Evolutionary conservation across 2,113 vertebrate genomes (phyloP), one percentile per base, ranked within the genome.

Genomic region (Zonotrichia leucophrys): DNA sequence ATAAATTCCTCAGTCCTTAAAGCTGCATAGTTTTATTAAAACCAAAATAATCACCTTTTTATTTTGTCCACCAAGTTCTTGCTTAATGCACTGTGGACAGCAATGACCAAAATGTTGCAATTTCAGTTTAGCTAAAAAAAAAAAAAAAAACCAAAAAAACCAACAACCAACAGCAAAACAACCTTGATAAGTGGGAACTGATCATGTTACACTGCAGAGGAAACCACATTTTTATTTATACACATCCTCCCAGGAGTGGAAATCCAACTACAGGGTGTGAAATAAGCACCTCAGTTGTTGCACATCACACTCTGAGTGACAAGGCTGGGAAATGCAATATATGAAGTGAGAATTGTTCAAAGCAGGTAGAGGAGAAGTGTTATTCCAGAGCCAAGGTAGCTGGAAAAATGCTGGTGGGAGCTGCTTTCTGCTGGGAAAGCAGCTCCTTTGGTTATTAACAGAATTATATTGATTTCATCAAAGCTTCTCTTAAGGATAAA

Each of bases 221-320:
- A 81, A 93, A 62, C 16, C 59, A 53, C 41, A 30, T 28, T 85
- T 94, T 90, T 73, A 83, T 88, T 94, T 90, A 19, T 63, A n/a
- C 21, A 31, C 55, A 30, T 84, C 60, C 49, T 89, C 69, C 12
- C 72, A 77, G 53, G 55, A 72, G 75, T 60, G 46, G 30, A 79
- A 87, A 27, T 33, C 67, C 59, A 83, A 80, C 60, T 17, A 31
- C 37, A 50, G 18, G 4, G 16, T 53, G 78, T 84, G 77, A 91
- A 94, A 41, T 37, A 47, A 84, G 18, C 8, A 1, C 27, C 66
- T 94, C 64, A 55, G 56, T 50, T 78, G 69, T 23, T 37, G 69
- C 60, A 46, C 59, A 31, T 72, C 50, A 6, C 35, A 10, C 31
- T 78, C 69, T 30, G 83, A 81, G 23, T 35, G 89, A 74, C 1